A percentile compares a stretch with the other conserved stretches of the same genome.
Evolutionary conservation across 2,888 invertebrate species (phyloP).

Genomic region (Romanomermis culicivorax): DNA sequence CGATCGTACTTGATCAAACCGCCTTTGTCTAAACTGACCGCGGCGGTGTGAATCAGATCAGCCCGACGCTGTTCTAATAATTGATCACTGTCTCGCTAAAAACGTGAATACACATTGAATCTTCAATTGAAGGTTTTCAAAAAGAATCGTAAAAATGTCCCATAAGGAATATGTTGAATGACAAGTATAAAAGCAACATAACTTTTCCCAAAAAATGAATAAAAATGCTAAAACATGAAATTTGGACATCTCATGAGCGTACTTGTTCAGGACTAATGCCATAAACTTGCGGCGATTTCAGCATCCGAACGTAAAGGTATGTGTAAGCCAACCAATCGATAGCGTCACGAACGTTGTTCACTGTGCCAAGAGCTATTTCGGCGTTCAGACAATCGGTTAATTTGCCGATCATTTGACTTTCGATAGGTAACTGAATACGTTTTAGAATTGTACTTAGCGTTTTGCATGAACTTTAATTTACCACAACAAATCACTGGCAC

Average conservation of each 20-base stretch:
- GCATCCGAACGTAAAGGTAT: constrained; percentile 89
- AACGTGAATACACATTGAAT: not conserved
- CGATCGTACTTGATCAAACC: constrained; percentile 87
- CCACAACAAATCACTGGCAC: too few relatives aligned
- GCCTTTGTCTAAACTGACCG: constrained; percentile 65
- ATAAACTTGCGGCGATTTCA: constrained; percentile 66
- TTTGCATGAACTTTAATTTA: not conserved
- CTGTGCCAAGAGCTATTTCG: constrained; percentile 82
- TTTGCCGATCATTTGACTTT: constrained; percentile 77
- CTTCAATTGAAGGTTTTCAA: not conserved
- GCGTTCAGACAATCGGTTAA: constrained; percentile 92
- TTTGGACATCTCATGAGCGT: not conserved
- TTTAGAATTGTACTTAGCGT: too few relatives aligned
- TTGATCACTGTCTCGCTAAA: constrained; percentile 49
- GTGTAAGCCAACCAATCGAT: constrained; percentile 87
- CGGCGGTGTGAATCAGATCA: constrained; percentile 85
- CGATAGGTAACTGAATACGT: constrained; percentile 54
- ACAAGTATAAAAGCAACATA: too few relatives aligned
- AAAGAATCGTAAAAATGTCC: too few relatives aligned
- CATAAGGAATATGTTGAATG: too few relatives aligned
- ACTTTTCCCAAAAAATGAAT: not conserved
- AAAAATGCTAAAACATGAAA: too few relatives aligned
- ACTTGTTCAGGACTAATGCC: constrained; percentile 54
- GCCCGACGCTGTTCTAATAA: constrained; percentile 68
- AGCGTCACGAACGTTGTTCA: constrained; percentile 69